Evolutionary conservation across 2,113 vertebrate genomes (phyloP).

Genomic region (Festucalex cinctus): DNA sequence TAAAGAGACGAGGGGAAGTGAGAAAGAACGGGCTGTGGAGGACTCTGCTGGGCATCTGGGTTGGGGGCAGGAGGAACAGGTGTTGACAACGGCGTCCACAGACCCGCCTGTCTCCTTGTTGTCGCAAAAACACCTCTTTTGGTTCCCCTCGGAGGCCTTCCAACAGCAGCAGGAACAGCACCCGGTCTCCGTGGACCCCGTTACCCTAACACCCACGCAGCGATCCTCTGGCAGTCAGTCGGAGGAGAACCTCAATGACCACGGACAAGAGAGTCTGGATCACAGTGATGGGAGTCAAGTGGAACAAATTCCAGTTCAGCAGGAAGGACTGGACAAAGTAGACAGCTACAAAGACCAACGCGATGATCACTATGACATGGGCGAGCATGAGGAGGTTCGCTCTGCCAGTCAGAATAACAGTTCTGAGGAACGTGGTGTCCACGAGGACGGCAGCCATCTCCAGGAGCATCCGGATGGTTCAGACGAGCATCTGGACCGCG

Average conservation of each 20-base stretch:
- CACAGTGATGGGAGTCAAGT: conserved; percentile 22
- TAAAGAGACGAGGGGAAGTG: conserved; percentile 17
- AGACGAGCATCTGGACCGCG: conserved; percentile 11
- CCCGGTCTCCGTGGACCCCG: conserved; percentile 51
- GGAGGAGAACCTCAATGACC: conserved; percentile 45
- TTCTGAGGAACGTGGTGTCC: conserved; percentile 35
- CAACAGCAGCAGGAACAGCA: conserved; percentile 63
- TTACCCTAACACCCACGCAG: conserved; percentile 55
- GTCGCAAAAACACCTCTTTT: conserved; percentile 85
- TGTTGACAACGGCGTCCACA: conserved; percentile 61
- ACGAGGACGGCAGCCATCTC: not conserved
- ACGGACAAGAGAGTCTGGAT: conserved; percentile 18
- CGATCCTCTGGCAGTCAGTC: conserved; percentile 59
- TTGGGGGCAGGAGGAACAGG: conserved; percentile 41
- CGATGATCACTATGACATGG: conserved; percentile 64
- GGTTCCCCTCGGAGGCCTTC: conserved; percentile 83
- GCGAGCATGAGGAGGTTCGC: conserved; percentile 52
- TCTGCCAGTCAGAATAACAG: conserved; percentile 25
- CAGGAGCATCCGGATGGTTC: conserved; percentile 1
- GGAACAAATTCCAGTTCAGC: conserved; percentile 20
- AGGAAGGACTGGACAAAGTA: conserved; percentile 15
- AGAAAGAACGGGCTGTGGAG: conserved; percentile 33
- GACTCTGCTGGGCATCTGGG: conserved; percentile 27
- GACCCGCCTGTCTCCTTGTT: conserved; percentile 77
- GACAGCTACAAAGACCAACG: conserved; percentile 23